Base-by-base conservation (phyloP, 2,888 invertebrate species). In the Drosophila prostipennis region DNA sequence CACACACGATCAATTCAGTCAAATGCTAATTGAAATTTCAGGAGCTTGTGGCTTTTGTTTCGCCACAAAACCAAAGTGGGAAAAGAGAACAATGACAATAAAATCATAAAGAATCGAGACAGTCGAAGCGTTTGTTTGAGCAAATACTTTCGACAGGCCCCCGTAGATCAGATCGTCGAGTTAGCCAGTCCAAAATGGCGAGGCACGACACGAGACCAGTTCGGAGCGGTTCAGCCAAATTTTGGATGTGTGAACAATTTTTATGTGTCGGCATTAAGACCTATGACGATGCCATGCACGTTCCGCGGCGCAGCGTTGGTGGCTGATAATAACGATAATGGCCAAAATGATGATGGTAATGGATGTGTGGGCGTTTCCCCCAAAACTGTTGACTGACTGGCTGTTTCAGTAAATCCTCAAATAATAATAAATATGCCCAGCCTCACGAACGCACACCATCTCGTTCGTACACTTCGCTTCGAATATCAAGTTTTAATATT, bases 201-300 rank as follows among this genome's bases (percentile, higher is more conserved):
- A 14, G 36, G 3, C 55, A 56, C 34, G 16, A 43, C 40, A 57
- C 36, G 34, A 56, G 56, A 26, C 34, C 59, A 42, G 57, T 43
- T 56, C 11, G 42, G 55, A 23, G 49, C 58, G 54, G 45, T 53
- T 51, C 56, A 46, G 61, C 56, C 34, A 54, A 51, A 52, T 54
- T 72, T 34, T 56, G 71, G 42, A 72, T 82, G 78, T 80, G 87
- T 73, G 67, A 72, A 76, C 74, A 48, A 55, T 63, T 68, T 58
- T 71, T 74, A 84, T 80, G 43, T 71, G 70, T 26, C 51, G 55
- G 72, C 58, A 65, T 63, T 59, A 60, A 67, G 57, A 56, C 49
- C 45, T 67, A 80, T 72, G 42, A 23, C 26, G 52, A 82, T 80
- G 80, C 82, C 54, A 32, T 46, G 59, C 82, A 82, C 82, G 86